Base-by-base conservation (phyloP, 2,113 vertebrate genomes). In the Galeopterus variegatus region DNA sequence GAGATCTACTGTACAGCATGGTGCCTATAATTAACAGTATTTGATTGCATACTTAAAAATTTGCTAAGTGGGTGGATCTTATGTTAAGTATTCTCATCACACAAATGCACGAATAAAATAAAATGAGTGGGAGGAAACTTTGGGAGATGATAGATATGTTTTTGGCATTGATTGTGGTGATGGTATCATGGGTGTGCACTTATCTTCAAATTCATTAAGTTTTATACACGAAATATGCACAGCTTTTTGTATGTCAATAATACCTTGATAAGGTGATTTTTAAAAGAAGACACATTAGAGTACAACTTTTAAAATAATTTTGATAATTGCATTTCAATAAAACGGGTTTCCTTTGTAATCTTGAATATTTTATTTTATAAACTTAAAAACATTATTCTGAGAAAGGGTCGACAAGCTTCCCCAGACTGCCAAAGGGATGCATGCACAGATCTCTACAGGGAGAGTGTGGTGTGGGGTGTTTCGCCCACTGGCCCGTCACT, bases 301-400 rank as follows among this genome's bases (percentile, higher is more conserved):
- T 21, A n/a, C 26, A 73, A 6, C 26, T 58, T 86, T 82, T 21
- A 65, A 83, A 83, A 31, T 84, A 56, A 65, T 88, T 60, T 31
- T 64, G 56, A 60, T 56, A 91, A 36, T 17, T 48, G 19, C 60
- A 50, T 88, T 50, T 73, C 23, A 81, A 18, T 24, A 54, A 52
- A 36, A 62, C 11, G 56, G 41, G 21, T 67, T 67, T 77, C 56
- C 33, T 82, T 93, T 56, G 50, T 83, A 77, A 62, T 54, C 62
- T 2, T 48, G 18, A 23, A 11, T 76, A 77, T 45, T 89, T 85
- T 94, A 72, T 92, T 82, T 92, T 93, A 45, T 94, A 81, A 86
- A 88, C 11, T 41, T 54, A 65, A 60, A 50, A 89, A 60, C 31
- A 45, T 60, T 60, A 69, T 80, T 83, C 31, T 64, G 48, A 93